Conservation (phyloP, 2,113 vertebrate species). For the Pelecanoides urinatrix region DNA sequence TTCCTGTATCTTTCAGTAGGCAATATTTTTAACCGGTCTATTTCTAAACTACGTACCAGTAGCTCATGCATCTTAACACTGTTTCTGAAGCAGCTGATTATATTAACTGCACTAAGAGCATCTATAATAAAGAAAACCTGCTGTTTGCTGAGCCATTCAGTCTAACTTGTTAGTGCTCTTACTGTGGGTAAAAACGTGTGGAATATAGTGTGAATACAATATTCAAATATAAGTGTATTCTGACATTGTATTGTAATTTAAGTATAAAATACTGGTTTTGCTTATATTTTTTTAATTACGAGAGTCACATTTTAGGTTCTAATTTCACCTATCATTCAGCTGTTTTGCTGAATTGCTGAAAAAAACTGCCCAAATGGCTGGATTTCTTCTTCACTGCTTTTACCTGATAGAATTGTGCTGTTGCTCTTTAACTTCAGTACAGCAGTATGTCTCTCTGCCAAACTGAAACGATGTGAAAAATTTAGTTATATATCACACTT, state of each 20-base stretch:
- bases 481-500: slow-evolving; percentile 19
- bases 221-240: neutral
- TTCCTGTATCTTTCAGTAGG: neutral
- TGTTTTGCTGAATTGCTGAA: neutral
- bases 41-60: neutral
- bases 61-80: neutral
- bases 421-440: neutral
- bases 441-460: neutral
- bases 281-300: neutral
- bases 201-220: neutral
- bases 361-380: neutral
- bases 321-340: neutral
- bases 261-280: neutral
- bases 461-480: neutral
- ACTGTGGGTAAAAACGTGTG: neutral
- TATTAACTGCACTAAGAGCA: neutral
- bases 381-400: neutral
- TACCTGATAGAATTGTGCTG: neutral
- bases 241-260: neutral
- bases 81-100: neutral
- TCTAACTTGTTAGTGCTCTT: neutral
- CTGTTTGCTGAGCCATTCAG: neutral
- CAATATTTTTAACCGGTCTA: neutral
- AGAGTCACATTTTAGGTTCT: neutral
- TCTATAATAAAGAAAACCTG: neutral